phyloP scores from a whole-genome alignment of 1,140 invertebrate species.

The Lordiphosa collinella region DNA sequence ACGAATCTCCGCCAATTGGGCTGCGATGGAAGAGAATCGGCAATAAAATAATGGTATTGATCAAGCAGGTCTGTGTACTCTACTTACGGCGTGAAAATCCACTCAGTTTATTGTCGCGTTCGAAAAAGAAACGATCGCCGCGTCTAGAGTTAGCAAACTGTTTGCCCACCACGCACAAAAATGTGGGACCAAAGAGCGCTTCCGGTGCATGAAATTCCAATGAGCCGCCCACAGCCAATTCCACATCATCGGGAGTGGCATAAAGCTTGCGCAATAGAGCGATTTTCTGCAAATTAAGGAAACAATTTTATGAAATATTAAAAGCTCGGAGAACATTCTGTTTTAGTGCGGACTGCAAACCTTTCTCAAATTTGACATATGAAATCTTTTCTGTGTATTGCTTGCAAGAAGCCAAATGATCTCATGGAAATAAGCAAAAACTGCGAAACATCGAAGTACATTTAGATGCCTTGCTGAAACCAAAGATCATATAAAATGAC shows the following conservation, averaged over 20 bases:
- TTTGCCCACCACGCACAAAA: conserved; percentile 91
- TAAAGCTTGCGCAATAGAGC: conserved; percentile 51
- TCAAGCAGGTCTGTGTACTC: conserved; percentile 23
- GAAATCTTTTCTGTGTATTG: too few species aligned
- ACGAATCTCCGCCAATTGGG: conserved; percentile 91
- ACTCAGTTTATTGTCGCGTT: conserved; percentile 83
- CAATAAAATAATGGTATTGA: neutral
- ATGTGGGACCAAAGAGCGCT: conserved; percentile 92
- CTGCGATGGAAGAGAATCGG: conserved; percentile 79
- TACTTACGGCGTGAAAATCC: conserved; percentile 87
- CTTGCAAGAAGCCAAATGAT: too few species aligned
- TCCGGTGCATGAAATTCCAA: conserved; percentile 88
- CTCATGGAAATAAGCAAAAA: too few species aligned
- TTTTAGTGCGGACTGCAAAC: too few species aligned
- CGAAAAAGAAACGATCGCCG: conserved; percentile 92
- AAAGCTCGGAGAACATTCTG: too few species aligned
- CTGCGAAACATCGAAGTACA: too few species aligned
- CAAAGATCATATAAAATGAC: too few species aligned
- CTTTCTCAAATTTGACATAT: too few species aligned
- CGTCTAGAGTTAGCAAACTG: conserved; percentile 92
- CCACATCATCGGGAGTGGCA: conserved; percentile 88
- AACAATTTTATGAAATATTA: too few species aligned
- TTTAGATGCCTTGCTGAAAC: too few species aligned
- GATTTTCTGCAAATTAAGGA: conserved; percentile 74
- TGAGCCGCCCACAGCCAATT: conserved; percentile 91